Percentiles rank a stretch among this genome's conserved stretches.
These are phyloP conservation scores for Grallaria varia DNA, from an alignment of 2,113 vertebrate species.

Conservation along the genomic window DNA sequence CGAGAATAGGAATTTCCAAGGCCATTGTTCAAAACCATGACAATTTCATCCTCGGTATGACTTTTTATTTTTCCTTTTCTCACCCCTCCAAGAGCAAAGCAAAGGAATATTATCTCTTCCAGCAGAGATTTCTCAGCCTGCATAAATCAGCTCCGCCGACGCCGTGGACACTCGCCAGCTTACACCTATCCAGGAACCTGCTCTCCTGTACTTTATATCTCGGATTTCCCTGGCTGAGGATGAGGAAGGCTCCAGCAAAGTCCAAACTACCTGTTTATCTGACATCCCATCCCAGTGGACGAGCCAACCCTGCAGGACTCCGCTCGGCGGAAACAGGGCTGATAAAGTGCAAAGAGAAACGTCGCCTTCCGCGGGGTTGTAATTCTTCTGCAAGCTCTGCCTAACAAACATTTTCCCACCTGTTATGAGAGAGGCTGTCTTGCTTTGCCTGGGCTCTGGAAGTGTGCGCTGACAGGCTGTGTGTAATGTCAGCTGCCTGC, in stretches of 20 bases:
- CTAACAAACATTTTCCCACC: slow-evolving; percentile 27
- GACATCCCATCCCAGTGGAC: background rate
- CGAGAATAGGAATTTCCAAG: background rate
- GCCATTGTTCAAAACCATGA: background rate
- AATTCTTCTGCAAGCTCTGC: background rate
- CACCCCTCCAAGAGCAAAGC: background rate
- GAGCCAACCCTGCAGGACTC: fast-evolving
- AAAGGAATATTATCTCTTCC: background rate
- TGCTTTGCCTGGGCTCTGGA: background rate
- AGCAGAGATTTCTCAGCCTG: background rate
- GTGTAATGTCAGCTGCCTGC: slow-evolving; percentile 24
- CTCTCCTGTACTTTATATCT: background rate
- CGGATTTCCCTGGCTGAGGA: background rate
- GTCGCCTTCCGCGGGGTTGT: background rate
- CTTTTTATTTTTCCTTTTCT: background rate
- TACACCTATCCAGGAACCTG: background rate
- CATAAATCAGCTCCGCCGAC: background rate
- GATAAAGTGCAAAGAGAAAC: background rate
- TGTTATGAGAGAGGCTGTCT: background rate
- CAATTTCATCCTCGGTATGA: background rate
- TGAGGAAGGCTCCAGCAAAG: background rate
- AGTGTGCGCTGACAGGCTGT: background rate
- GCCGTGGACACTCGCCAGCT: background rate
- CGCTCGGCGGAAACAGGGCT: fast-evolving
- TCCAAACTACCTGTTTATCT: background rate